Evolutionary conservation across 2,113 vertebrate genomes (phyloP).

Genomic region (Ginglymostoma cirratum): DNA sequence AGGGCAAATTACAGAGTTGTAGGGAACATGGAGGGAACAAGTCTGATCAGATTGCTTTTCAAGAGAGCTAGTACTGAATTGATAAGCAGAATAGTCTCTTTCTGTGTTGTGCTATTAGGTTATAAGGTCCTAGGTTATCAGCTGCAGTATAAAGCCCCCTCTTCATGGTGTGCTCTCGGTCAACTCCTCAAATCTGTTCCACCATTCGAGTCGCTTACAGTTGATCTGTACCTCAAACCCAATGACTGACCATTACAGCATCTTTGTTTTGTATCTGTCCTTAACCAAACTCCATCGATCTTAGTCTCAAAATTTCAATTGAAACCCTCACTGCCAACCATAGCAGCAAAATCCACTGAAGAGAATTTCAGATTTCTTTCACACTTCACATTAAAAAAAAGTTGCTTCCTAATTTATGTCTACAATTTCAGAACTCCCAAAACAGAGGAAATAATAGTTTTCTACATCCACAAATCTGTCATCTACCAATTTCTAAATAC

Average conservation of each 20-base stretch:
- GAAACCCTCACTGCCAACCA: not conserved
- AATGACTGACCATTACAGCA: not conserved
- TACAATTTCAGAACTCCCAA: not conserved
- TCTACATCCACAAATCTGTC: too few species aligned
- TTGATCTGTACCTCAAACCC: not conserved
- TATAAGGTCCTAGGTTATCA: too few species aligned
- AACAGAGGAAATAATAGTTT: not conserved
- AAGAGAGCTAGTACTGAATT: not conserved
- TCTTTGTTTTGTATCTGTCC: not conserved
- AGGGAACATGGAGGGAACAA: not conserved
- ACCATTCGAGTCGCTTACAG: too few species aligned
- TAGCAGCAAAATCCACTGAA: not conserved
- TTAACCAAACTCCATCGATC: not conserved
- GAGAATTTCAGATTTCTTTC: not conserved
- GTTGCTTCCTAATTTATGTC: not conserved
- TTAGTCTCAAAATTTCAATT: not conserved
- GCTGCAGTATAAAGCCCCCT: not conserved
- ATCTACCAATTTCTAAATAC: not conserved
- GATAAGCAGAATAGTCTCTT: not conserved
- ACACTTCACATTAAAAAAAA: not conserved
- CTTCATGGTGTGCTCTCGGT: not conserved
- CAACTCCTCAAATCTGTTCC: not conserved
- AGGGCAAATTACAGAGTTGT: not conserved
- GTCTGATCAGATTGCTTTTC: not conserved
- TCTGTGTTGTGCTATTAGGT: not conserved